phyloP scores from a whole-genome alignment of 2,797 vertebrate species.

The Acanthiza pusilla region DNA sequence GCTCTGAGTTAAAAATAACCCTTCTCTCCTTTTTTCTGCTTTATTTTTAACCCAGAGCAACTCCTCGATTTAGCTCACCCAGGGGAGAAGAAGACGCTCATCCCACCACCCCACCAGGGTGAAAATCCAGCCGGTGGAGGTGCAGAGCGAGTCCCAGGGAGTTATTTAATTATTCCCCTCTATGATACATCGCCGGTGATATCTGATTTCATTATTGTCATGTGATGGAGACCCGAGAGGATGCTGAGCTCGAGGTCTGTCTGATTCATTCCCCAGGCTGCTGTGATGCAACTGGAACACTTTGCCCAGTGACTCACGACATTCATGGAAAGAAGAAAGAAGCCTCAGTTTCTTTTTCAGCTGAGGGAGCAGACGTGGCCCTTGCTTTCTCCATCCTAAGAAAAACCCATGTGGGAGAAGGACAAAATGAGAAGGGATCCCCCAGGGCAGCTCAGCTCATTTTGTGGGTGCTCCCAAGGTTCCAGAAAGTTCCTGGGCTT shows the following conservation, averaged over 20 bases:
- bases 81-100: neutral
- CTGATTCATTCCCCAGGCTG: neutral
- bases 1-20: constrained; percentile 41
- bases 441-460: fast-evolving
- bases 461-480: fast-evolving
- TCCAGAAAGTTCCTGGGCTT: neutral
- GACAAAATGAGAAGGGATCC: neutral
- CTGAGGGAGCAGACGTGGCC: neutral
- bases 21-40: neutral
- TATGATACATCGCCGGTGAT: fast-evolving
- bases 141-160: fast-evolving
- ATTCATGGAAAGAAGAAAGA: neutral
- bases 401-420: fast-evolving
- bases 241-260: fast-evolving
- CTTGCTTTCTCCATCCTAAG: neutral
- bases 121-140: neutral
- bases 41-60: neutral
- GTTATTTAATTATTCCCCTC: neutral
- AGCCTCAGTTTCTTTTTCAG: neutral
- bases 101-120: neutral
- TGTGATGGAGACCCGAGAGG: fast-evolving
- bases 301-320: neutral
- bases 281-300: neutral
- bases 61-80: neutral
- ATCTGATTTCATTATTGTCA: fast-evolving